phyloP scores from a whole-genome alignment of 2,113 vertebrate species.

The Varanus salvator region DNA sequence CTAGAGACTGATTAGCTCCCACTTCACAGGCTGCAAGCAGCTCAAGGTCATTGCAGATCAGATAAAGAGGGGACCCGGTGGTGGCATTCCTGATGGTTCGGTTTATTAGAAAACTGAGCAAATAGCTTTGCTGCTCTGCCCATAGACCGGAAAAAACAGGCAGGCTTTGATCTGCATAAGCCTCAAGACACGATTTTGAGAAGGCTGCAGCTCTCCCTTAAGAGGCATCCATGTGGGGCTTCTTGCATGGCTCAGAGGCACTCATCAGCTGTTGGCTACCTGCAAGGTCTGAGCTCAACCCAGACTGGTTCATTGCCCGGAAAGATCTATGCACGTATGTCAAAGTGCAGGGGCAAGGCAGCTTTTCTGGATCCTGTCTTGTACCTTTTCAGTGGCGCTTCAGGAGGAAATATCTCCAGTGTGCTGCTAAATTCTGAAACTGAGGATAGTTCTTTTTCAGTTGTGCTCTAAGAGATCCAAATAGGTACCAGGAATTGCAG shows the following conservation, averaged over 20 bases:
- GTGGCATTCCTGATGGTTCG: background rate
- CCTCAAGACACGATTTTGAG: background rate
- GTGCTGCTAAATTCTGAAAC: background rate
- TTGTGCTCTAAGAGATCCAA: background rate
- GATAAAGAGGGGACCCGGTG: background rate
- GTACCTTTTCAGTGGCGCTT: background rate
- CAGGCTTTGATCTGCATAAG: constrained; percentile 12
- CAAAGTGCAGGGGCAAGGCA: background rate
- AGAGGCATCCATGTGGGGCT: background rate
- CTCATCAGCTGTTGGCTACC: background rate
- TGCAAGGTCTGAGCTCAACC: background rate
- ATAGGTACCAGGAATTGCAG: background rate
- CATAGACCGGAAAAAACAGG: background rate
- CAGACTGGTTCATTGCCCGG: background rate
- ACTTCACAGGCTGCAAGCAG: constrained; percentile 1
- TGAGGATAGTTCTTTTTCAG: background rate
- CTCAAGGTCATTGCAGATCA: constrained; percentile 17
- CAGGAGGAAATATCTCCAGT: background rate
- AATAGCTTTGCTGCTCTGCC: background rate
- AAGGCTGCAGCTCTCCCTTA: background rate
- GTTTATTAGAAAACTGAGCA: constrained; percentile 3
- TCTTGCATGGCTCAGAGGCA: background rate
- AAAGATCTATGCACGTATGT: background rate
- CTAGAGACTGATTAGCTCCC: background rate
- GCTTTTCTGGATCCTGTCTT: background rate